Percentiles rank a stretch among this genome's conserved stretches.
These are phyloP conservation scores for Hyppa rectilinea DNA, from an alignment of 2,888 invertebrate genomes.

Conservation along the genomic window DNA sequence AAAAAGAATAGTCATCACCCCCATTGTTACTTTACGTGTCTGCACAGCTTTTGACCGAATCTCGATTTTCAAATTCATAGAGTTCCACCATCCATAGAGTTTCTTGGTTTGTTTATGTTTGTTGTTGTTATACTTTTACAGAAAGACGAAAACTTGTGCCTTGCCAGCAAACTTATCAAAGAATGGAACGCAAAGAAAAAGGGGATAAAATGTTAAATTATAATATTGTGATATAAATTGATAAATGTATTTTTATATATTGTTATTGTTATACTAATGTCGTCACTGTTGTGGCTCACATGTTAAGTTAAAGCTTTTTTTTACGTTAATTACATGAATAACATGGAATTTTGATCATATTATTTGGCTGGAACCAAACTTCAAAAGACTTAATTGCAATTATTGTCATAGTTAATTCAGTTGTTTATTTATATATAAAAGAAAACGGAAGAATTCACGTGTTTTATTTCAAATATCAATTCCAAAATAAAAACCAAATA, in stretches of 20 bases:
- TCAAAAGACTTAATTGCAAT: neutral
- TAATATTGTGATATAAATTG: constrained; percentile 34
- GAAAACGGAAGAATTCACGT: neutral
- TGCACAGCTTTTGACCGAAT: too few species aligned
- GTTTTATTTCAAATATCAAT: constrained; percentile 47
- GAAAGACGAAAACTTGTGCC: constrained; percentile 94
- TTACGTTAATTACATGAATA: neutral
- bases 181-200: constrained; percentile 89
- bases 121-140: constrained; percentile 82
- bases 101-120: neutral
- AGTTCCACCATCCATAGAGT: too few species aligned
- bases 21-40: too few species aligned
- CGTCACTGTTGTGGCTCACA: neutral
- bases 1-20: too few species aligned
- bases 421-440: constrained; percentile 26
- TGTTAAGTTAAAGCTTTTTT: neutral
- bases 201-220: neutral
- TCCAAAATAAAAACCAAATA: constrained; percentile 33
- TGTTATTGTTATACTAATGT: constrained; percentile 17
- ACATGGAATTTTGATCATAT: constrained; percentile 14
- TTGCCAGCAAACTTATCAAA: constrained; percentile 92
- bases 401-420: constrained; percentile 22
- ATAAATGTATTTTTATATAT: constrained; percentile 51
- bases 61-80: too few species aligned
- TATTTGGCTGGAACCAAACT: constrained; percentile 20